phyloP scores from a whole-genome alignment of 2,797 vertebrate genomes.

The Pyrocephalus nanus region DNA sequence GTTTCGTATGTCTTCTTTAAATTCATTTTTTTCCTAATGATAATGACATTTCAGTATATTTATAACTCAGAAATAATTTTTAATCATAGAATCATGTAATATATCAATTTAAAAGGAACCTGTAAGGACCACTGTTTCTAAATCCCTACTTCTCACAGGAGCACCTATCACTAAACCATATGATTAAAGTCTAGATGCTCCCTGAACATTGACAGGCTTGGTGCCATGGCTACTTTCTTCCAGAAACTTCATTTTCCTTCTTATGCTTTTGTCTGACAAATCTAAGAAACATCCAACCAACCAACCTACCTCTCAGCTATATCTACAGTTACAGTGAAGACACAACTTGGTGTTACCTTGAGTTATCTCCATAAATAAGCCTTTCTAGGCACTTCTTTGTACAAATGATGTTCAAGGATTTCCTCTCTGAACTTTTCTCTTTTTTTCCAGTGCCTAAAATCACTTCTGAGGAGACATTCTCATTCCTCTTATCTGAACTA shows the following conservation, averaged over 20 bases:
- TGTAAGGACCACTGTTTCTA: background rate
- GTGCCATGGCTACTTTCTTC: background rate
- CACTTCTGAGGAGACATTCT: background rate
- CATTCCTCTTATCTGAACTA: background rate
- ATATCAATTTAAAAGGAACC: background rate
- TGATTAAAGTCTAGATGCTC: background rate
- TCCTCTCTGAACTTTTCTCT: background rate
- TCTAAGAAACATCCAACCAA: background rate
- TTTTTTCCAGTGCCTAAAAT: background rate
- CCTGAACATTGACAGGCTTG: background rate
- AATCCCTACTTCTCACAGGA: background rate
- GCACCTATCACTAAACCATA: background rate
- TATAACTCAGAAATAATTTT: background rate
- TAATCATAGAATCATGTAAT: background rate
- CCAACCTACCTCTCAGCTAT: background rate
- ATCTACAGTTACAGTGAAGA: background rate
- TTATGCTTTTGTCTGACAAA: background rate
- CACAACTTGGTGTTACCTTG: background rate
- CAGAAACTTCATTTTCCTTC: background rate
- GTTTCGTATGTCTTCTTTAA: background rate
- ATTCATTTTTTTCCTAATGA: background rate
- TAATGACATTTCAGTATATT: background rate
- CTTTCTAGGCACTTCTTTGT: background rate
- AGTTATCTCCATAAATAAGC: background rate
- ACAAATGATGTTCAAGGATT: background rate